Conservation (phyloP, 2,113 vertebrate genomes). For the Varanus salvator region DNA sequence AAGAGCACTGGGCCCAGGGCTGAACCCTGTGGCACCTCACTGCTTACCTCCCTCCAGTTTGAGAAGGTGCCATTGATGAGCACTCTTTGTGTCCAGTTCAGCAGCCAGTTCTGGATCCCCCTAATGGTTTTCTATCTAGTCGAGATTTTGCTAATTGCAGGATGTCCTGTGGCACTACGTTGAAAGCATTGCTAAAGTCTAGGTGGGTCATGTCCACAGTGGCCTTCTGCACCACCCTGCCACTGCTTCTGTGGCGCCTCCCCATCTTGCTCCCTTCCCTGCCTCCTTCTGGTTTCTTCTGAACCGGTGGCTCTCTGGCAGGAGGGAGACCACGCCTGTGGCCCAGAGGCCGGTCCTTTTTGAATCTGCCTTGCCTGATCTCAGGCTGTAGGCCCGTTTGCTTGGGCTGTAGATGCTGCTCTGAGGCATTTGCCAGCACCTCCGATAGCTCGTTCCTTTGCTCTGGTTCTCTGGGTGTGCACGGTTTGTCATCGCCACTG, state of each 20-base stretch:
- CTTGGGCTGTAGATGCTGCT: not conserved
- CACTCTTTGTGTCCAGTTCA: too few relatives aligned
- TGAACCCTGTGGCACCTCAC: too few relatives aligned
- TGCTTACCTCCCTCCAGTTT: too few relatives aligned
- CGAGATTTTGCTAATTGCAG: too few relatives aligned
- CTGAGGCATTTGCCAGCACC: not conserved
- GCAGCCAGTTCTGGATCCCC: too few relatives aligned
- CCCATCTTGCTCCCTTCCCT: not conserved
- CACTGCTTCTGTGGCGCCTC: not conserved
- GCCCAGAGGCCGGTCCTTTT: not conserved
- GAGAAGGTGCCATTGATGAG: too few relatives aligned
- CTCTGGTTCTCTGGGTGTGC: not conserved
- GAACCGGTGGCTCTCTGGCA: too few relatives aligned
- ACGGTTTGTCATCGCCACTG: slow-evolving; percentile 55
- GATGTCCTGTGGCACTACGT: too few relatives aligned
- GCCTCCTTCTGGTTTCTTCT: not conserved
- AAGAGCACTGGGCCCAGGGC: too few relatives aligned
- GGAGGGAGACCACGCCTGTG: not conserved
- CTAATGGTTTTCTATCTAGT: too few relatives aligned
- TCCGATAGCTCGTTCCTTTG: not conserved
- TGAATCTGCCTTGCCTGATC: not conserved
- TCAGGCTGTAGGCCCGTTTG: not conserved
- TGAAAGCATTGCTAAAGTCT: too few relatives aligned
- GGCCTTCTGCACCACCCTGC: not conserved
- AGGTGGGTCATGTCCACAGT: not conserved